A percentile compares a stretch with the other conserved stretches of the same genome.
Conservation (phyloP, 2,113 vertebrate genomes). For the Chaetorhynchus papuensis region DNA sequence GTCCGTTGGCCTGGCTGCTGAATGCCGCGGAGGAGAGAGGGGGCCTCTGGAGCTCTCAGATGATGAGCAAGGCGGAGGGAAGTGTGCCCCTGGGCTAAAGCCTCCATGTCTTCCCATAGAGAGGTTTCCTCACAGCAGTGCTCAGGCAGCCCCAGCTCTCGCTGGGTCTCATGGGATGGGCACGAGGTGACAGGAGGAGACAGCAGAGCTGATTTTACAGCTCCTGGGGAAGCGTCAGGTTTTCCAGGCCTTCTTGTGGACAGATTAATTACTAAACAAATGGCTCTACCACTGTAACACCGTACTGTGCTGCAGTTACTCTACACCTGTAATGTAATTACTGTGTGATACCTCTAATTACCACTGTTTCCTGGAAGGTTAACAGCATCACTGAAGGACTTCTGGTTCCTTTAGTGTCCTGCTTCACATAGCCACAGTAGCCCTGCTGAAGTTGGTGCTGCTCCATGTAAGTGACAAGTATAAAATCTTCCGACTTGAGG, state of each 20-base stretch:
- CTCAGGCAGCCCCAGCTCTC: background rate
- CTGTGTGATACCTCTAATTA: conserved; percentile 37
- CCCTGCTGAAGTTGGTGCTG: background rate
- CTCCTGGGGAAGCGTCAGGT: background rate
- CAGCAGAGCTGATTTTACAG: background rate
- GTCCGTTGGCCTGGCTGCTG: fast-evolving
- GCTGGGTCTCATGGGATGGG: fast-evolving
- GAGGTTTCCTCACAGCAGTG: background rate
- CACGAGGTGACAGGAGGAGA: background rate
- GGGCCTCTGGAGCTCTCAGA: background rate
- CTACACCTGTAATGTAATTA: conserved; percentile 53
- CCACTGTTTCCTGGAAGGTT: conserved; percentile 40
- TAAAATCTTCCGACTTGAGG: background rate
- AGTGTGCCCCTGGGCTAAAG: background rate
- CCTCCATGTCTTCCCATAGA: background rate
- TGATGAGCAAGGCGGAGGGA: background rate
- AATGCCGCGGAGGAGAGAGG: background rate
- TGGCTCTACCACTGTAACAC: background rate
- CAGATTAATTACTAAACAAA: background rate
- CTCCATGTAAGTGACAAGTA: background rate
- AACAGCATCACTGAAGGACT: conserved; percentile 31
- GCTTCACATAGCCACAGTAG: background rate
- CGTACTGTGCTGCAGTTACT: background rate
- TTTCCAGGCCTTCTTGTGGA: background rate
- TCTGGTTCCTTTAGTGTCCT: background rate